phyloP scores from a whole-genome alignment of 2,888 invertebrate species.

The Gonocerus acuteangulatus region DNA sequence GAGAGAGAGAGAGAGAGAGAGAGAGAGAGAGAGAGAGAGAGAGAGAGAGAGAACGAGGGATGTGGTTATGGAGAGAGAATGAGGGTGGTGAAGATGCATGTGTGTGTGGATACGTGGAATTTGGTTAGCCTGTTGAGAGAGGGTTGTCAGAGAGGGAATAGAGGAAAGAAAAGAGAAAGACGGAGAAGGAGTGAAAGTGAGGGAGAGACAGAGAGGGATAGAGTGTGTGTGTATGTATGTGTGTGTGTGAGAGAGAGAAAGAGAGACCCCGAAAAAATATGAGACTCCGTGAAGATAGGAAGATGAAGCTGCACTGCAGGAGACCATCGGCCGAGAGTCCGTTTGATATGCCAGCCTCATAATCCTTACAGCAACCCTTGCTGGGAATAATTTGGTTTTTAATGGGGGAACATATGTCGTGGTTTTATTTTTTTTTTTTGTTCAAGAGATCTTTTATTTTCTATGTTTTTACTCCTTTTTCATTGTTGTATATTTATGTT shows the following conservation, averaged over 20 bases:
- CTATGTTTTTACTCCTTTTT: background rate
- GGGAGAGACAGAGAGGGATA: background rate
- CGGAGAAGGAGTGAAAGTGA: background rate
- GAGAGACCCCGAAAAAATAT: background rate
- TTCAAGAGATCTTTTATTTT: background rate
- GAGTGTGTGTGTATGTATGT: background rate
- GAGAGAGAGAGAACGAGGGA: no score
- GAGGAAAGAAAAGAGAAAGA: background rate
- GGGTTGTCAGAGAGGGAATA: no score
- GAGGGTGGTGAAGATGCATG: background rate
- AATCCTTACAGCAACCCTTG: slow-evolving; percentile 18
- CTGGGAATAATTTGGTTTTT: slow-evolving; percentile 18
- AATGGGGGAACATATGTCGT: slow-evolving; percentile 18
- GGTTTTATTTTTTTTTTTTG: background rate
- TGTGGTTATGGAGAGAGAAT: background rate
- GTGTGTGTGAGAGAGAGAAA: background rate
- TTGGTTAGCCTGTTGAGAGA: no score
- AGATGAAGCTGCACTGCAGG: slow-evolving; percentile 1
- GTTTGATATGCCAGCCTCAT: slow-evolving; percentile 17
- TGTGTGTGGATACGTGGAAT: no score
- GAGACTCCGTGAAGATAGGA: background rate
- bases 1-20: no score
- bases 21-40: no score
- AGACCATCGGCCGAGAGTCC: background rate
- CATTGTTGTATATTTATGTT: background rate